Evolutionary conservation across 1,140 invertebrate genomes (phyloP).

Genomic region (Drusus annulatus): DNA sequence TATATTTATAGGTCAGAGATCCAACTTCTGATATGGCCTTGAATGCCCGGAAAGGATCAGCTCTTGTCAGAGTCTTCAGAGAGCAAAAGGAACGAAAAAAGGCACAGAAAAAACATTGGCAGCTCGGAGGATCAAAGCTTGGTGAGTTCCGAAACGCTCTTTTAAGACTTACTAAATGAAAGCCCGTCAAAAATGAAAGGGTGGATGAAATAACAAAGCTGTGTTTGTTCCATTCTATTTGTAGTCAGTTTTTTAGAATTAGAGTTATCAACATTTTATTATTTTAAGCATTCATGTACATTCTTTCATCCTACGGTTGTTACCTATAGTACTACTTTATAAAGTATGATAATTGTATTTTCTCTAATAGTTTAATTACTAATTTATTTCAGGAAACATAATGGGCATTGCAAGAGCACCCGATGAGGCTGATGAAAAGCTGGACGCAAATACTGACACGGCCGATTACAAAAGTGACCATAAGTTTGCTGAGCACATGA

Average conservation of each 20-base stretch:
- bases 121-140: constrained; percentile 89
- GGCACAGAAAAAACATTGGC: constrained; percentile 99
- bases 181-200: no score
- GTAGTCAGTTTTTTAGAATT: no score
- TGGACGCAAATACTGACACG: constrained; percentile 74
- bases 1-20: constrained; percentile 81
- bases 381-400: constrained; percentile 80
- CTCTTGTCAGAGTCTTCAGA: constrained; percentile 89
- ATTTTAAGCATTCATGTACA: no score
- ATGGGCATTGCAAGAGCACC: constrained; percentile 94
- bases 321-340: no score
- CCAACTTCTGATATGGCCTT: constrained; percentile 98
- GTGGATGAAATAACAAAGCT: no score
- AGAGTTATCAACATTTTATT: no score
- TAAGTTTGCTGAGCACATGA: constrained; percentile 97
- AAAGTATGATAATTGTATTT: no score
- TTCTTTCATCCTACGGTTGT: no score
- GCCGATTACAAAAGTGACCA: constrained; percentile 90
- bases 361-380: no score
- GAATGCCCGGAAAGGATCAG: constrained; percentile 95
- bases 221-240: no score
- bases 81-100: constrained; percentile 97
- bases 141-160: no score
- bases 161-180: no score
- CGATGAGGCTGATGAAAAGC: constrained; percentile 78